Base-by-base conservation (phyloP, 2,113 vertebrate genomes). In the Melanerpes formicivorus region DNA sequence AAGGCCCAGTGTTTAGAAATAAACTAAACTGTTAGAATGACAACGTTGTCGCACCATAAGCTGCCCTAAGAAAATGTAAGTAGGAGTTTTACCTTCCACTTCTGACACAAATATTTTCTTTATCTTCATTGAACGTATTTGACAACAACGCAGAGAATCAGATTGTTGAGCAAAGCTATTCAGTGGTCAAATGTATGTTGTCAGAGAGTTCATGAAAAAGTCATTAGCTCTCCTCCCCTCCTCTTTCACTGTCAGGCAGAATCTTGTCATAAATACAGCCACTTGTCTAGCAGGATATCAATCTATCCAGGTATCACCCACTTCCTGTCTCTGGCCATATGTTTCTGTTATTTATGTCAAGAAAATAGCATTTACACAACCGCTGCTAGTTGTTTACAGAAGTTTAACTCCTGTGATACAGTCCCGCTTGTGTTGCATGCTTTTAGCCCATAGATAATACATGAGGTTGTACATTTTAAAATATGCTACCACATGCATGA, bases 331-430 rank as follows among this genome's bases (percentile, higher is more conserved):
- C 96, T 10, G 97, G 96, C 98, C 99, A 98, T 98, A 98, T 99
- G 98, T 98, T 98, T 98, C 97, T 97, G 97, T 98, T 98, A 97
- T 98, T 98, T 98, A 97, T 98, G 98, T 98, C 98, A 98, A 98
- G 97, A 98, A 98, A 98, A 98, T 97, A 98, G 97, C 98, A 97
- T 98, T 98, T 98, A 97, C 98, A 98, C 97, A 98, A 96, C 93
- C 93, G 80, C 96, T 97, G 95, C 96, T 96, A 93, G 97, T 97
- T 98, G 98, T 98, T 98, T 98, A 98, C 98, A 98, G 97, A 98
- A 97, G 98, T 98, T 98, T 97, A 97, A 97, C 97, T 98, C 97
- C 97, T 98, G 95, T 97, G 98, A 97, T 97, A 97, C 94, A 97
- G 96, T 96, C 90, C 95, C 66, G 86, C 96, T 97, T 97, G 96